Evolutionary conservation across 2,888 invertebrate species (phyloP), one percentile per base, ranked within the genome.

Genomic region (Orthonychiurus folsomi): DNA sequence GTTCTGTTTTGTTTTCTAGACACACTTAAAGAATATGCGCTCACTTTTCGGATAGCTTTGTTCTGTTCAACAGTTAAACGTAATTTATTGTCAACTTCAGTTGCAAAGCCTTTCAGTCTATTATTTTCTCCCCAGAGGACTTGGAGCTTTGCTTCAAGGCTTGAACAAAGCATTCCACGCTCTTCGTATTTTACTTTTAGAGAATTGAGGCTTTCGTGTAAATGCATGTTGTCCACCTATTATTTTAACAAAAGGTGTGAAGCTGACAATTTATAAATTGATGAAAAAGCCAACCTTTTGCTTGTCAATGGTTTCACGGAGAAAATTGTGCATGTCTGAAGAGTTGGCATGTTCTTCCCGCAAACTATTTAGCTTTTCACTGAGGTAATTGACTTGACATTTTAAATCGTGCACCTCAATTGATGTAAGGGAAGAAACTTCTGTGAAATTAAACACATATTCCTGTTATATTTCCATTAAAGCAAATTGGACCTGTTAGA

Each of bases 221-320:
- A 26, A 15, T 48, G 37, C 15, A 23, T 55, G 50, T 65, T 65
- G 27, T 65, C 65, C 15, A 20, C 59, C 65, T 65, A 27, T 12
- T 52, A 47, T 24, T 24, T 21, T 20, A 28, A 28, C 27, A 24
- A 15, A 60, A 55, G 12, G n/a, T 37, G 47, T 26, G 27, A n/a
- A 3, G 20, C 12, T 60, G n/a, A 18, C 26, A 24, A 20, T 27
- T 54, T 15, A 25, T 37, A 53, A 25, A 5, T 60, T 25, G 23
- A 24, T 21, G 23, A 20, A 26, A 3, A 20, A 27, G 48, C 18
- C 26, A 18, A 63, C 63, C 56, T 65, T 65, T 1, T 61, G 55
- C 25, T 63, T 65, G 12, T 65, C 65, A 5, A 65, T 58, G 1
- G 63, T 63, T 58, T 65, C 63, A 2, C 65, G 52, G 2, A 65